Percentiles rank a stretch among this genome's conserved stretches.
Evolutionary conservation across 2,113 vertebrate species (phyloP).

Genomic region (Lagopus leucura): DNA sequence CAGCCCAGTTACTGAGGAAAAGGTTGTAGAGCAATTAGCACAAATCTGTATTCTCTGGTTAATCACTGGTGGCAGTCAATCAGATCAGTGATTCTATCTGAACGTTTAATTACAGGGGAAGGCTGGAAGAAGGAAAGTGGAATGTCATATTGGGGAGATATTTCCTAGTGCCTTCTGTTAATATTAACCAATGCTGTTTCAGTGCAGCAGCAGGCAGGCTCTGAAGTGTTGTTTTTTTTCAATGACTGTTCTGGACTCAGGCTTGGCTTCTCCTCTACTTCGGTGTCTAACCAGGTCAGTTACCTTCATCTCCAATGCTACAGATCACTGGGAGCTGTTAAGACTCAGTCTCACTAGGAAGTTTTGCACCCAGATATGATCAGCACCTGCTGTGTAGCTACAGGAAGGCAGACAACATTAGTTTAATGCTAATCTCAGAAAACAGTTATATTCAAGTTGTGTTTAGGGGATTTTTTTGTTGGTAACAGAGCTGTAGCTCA

Average conservation of each 20-base stretch:
- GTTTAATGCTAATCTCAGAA: background rate
- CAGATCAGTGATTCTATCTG: background rate
- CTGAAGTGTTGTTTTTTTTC: background rate
- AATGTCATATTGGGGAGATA: background rate
- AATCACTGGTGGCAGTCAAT: conserved; percentile 7
- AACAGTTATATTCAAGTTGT: background rate
- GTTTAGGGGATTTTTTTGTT: background rate
- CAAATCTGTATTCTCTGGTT: conserved; percentile 5
- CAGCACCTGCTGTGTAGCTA: background rate
- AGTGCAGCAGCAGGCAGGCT: background rate
- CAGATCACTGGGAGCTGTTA: background rate
- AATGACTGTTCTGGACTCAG: background rate
- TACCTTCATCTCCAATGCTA: background rate
- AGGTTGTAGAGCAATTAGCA: conserved; percentile 17
- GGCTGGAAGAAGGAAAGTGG: background rate
- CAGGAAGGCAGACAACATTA: background rate
- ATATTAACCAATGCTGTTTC: background rate
- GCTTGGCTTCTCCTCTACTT: background rate
- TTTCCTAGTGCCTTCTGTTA: background rate
- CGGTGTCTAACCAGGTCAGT: background rate
- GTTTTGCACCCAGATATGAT: background rate
- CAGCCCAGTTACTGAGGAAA: conserved; percentile 5
- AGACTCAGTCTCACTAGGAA: background rate
- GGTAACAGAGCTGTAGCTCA: background rate
- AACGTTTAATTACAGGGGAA: background rate